phyloP scores from a whole-genome alignment of 2,113 vertebrate species.

The Mungos mungo region DNA sequence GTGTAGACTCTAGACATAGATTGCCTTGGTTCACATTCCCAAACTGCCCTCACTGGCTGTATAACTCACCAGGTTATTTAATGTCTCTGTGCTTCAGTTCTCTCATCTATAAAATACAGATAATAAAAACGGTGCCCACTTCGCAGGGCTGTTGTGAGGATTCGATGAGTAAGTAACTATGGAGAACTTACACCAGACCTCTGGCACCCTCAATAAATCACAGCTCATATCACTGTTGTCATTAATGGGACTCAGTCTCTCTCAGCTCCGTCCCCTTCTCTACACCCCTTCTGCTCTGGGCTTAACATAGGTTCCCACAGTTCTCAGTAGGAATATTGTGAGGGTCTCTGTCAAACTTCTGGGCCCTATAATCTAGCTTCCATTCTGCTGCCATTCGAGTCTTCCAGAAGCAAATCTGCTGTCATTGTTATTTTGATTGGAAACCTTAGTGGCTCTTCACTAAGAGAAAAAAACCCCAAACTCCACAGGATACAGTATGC shows the following conservation, averaged over 20 bases:
- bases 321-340: neutral
- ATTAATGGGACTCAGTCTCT: neutral
- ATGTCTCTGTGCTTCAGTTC: neutral
- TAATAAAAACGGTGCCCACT: neutral
- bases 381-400: neutral
- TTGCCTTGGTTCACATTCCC: neutral
- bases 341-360: neutral
- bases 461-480: neutral
- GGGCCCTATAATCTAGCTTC: neutral
- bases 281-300: neutral
- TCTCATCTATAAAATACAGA: neutral
- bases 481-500: neutral
- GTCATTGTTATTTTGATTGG: neutral
- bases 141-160: neutral
- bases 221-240: neutral
- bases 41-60: neutral
- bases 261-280: neutral
- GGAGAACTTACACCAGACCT: neutral
- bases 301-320: neutral
- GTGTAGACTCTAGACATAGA: neutral
- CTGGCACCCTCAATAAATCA: neutral
- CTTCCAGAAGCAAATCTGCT: slow-evolving; percentile 34
- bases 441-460: neutral
- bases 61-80: neutral
- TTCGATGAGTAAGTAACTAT: neutral